Base-by-base conservation (phyloP, 1,140 invertebrate genomes). In the Campoletis sonorensis region DNA sequence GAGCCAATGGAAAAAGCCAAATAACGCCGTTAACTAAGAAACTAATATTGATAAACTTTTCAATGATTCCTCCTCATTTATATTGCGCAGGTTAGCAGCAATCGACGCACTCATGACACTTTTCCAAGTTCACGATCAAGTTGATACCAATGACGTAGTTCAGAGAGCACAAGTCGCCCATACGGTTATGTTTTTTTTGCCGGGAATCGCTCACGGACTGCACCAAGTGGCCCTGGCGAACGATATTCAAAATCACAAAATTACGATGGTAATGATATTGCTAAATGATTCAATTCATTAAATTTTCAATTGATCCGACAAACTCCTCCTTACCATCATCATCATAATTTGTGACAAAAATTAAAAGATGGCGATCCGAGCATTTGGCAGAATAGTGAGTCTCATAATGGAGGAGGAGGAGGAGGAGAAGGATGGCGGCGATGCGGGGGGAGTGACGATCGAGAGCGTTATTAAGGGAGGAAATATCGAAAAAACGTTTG, bases 131-230 rank as follows among this genome's bases (percentile, higher is more conserved):
- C 92, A 94, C 76, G 88, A 93, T 81, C 81, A 90, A 81, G 81
- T 86, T 61, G 89, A 93, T 84, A 80, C 83, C 58, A 84, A 85
- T 86, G 88, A 93, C 88, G 75, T 88, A 82, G 87, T 91, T 82
- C 79, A 93, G 61, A 84, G 91, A 84, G 78, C 87, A 79, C 89
- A 92, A 90, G 90, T 94, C 49, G 93, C 93, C 16, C 91, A 94
- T 84, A 90, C 94, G 76, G 89, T 94, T 11, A 93, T 94, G 86
- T 90, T 93, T 84, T 94, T 95, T 83, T 84, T 95, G 37, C 95
- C 95, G 8, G 95, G 95, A 0, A 92, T 95, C 76, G 86, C 93
- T 37, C 91, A 90, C 54, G 92, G 92, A 2, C 87, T 95, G 80
- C 92, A 92, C 64, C 92, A 94, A 84, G 92, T 95, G 21, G 92